Percentiles rank a stretch among this genome's conserved stretches.
These are phyloP conservation scores for Danio choprae DNA, from an alignment of 2,797 vertebrate genomes.

Conservation along the genomic window DNA sequence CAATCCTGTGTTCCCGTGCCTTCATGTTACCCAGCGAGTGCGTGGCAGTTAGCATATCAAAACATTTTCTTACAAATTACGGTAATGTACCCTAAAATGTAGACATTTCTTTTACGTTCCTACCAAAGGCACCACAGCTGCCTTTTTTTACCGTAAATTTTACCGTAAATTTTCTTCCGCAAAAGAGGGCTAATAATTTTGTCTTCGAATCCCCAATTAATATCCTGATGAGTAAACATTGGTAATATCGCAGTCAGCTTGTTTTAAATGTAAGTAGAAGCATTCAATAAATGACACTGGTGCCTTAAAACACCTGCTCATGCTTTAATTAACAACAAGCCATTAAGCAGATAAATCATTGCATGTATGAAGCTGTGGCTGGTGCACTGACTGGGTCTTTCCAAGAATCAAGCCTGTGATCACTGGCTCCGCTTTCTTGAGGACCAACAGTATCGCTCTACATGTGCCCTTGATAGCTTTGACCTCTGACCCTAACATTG, in stretches of 20 bases:
- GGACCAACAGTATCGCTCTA: constrained; percentile 44
- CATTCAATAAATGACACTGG: constrained; percentile 6
- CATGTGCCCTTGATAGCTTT: constrained; percentile 61
- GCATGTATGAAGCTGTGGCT: neutral
- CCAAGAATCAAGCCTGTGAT: constrained; percentile 54
- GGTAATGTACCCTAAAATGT: no score
- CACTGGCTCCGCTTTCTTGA: constrained; percentile 47
- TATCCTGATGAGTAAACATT: neutral
- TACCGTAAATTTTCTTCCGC: no score
- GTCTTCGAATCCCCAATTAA: neutral
- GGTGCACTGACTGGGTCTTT: constrained; percentile 26
- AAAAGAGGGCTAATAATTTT: no score
- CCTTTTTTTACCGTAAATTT: no score
- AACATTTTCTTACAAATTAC: no score
- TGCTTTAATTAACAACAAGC: constrained; percentile 41
- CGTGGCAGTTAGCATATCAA: no score
- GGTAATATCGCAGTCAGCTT: constrained; percentile 2
- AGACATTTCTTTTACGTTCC: no score
- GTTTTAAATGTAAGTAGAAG: constrained; percentile 21
- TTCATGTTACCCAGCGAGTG: no score
- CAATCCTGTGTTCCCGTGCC: no score
- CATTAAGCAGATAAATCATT: constrained; percentile 43
- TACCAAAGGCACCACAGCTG: no score
- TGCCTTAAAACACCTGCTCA: constrained; percentile 48
- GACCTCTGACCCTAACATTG: constrained; percentile 54